Evolutionary conservation across 2,113 vertebrate genomes (phyloP), one percentile per base, ranked within the genome.

Genomic region (Herpailurus yagouaroundi): DNA sequence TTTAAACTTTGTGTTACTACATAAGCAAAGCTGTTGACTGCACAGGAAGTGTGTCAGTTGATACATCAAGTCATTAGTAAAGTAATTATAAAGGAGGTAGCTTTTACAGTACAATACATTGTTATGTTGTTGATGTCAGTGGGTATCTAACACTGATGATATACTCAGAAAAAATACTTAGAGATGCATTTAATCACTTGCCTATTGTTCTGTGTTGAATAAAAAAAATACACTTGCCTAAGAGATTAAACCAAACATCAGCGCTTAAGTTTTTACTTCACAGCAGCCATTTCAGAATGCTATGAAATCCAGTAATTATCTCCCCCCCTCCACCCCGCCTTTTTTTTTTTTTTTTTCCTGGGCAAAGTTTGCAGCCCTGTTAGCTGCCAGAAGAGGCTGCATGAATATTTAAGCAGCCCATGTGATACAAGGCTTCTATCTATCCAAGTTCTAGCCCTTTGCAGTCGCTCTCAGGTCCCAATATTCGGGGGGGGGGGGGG

Each of bases 231-330:
- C 3, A 38, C 76, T n/a, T 95, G 52, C 41, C 83, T 83, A 83
- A 80, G 68, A 86, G 15, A 81, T 66, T 66, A 88, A 79, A 81
- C 63, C 9, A 66, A 93, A 77, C 71, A 68, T 52, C 45, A 83
- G 10, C 2, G 18, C 52, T 79, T 81, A 88, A n/a, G 1, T 11
- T 93, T 76, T 85, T 81, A 38, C 29, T 90, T 64, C 50, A 77
- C 5, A 69, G 50, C 2, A 83, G 31, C 16, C 68, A 84, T 71
- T 95, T 94, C 50, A 81, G 38, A 90, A 31, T 33, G 27, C 33
- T 89, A 36, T 83, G 48, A 94, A 92, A 86, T 73, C 45, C n/a
- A 89, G 41, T 27, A 81, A 97, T 95, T 93, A 69, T 71, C 45
- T 83, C 52, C 25, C 60, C 9, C 52, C 52, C 57, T 7, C 14